Evolutionary conservation across 2,113 vertebrate genomes (phyloP).

Genomic region (Elephas maximus): DNA sequence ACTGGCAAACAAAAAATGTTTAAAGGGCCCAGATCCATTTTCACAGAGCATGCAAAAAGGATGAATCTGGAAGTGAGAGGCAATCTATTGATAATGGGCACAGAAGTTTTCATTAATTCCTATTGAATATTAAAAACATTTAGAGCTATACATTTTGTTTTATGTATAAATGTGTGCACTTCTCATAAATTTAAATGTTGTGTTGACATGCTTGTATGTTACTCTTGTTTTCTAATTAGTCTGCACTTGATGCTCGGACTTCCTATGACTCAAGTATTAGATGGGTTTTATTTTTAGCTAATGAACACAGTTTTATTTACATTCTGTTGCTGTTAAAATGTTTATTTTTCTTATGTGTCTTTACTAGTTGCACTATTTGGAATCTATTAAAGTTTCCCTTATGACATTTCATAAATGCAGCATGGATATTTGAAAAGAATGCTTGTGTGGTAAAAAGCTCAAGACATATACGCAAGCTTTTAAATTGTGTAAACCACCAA

Average conservation of each 20-base stretch:
- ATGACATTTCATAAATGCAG: not conserved
- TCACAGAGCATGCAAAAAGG: not conserved
- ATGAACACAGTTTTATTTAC: not conserved
- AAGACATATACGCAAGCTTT: not conserved
- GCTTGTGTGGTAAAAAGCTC: not conserved
- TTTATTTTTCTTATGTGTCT: not conserved
- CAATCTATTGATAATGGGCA: not conserved
- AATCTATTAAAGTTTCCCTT: not conserved
- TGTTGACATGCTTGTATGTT: not conserved
- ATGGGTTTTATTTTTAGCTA: not conserved
- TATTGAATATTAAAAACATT: not conserved
- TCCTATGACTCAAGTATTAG: not conserved
- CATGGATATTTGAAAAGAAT: constrained; percentile 44
- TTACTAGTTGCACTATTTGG: not conserved
- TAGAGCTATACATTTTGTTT: not conserved
- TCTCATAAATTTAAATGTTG: not conserved
- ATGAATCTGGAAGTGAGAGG: not conserved
- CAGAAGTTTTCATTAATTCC: not conserved
- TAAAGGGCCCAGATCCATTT: not conserved
- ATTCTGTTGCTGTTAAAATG: not conserved
- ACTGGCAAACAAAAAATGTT: not conserved
- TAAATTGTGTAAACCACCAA: not conserved
- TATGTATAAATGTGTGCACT: not conserved
- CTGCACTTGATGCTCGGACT: not conserved
- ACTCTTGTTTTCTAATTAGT: not conserved